Evolutionary conservation across 2,113 vertebrate genomes (phyloP).

Genomic region (Puntigrus tetrazona): DNA sequence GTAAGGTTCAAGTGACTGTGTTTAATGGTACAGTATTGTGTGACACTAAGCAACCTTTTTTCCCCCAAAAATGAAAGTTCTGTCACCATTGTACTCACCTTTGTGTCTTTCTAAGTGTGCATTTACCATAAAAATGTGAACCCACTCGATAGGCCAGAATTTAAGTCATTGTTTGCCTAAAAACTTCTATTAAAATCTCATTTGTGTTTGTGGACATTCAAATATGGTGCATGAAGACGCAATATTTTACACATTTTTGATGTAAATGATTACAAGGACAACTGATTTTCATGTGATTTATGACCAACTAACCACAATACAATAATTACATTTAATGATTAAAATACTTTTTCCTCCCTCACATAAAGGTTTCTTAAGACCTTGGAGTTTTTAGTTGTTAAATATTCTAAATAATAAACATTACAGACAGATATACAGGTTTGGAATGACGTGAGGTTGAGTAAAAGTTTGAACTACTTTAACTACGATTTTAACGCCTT

Average conservation of each 20-base stretch:
- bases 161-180: neutral
- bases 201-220: neutral
- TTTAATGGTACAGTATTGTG: neutral
- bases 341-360: neutral
- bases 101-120: neutral
- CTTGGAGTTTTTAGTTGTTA: neutral
- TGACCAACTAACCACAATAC: neutral
- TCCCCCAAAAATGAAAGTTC: neutral
- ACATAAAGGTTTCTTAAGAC: neutral
- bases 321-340: neutral
- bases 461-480: neutral
- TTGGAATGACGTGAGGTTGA: neutral
- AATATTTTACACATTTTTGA: neutral
- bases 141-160: neutral
- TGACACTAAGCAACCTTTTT: neutral
- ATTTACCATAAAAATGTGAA: neutral
- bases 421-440: neutral
- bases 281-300: neutral
- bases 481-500: neutral
- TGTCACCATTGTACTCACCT: neutral
- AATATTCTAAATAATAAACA: neutral
- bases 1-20: neutral
- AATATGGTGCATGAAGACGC: neutral
- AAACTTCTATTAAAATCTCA: neutral
- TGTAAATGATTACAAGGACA: neutral